phyloP scores from a whole-genome alignment of 2,888 invertebrate species.

The Nephrocerus scutellatus region DNA sequence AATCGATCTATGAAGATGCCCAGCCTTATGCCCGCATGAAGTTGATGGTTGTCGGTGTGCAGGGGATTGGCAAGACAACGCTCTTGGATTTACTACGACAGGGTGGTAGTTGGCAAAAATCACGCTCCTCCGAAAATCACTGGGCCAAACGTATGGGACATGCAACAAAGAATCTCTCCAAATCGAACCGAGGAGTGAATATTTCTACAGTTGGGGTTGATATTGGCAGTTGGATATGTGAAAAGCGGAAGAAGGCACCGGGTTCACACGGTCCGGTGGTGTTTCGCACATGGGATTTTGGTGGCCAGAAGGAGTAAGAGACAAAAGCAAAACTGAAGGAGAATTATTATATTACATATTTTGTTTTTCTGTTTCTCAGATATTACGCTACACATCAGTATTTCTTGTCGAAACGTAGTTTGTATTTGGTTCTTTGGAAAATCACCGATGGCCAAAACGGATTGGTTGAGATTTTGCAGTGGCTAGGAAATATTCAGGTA shows the following conservation, averaged over 20 bases:
- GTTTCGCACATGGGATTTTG: constrained; percentile 98
- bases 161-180: constrained; percentile 68
- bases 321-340: background rate
- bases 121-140: constrained; percentile 56
- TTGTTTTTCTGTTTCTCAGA: constrained; percentile 39
- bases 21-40: constrained; percentile 92
- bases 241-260: constrained; percentile 70
- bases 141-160: constrained; percentile 96
- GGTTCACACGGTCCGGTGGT: constrained; percentile 75
- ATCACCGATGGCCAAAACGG: constrained; percentile 88
- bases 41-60: constrained; percentile 90
- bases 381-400: constrained; percentile 99
- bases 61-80: constrained; percentile 83
- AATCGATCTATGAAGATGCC: constrained; percentile 82
- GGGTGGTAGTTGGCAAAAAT: constrained; percentile 77
- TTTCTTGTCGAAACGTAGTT: constrained; percentile 87
- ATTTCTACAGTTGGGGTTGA: constrained; percentile 97
- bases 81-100: constrained; percentile 79
- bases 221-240: constrained; percentile 91
- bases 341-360: constrained; percentile 8
- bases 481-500: constrained; percentile 86
- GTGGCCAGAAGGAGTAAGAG: constrained; percentile 85
- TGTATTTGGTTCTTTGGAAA: constrained; percentile 93
- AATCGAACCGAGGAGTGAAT: constrained; percentile 68
- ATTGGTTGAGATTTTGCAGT: constrained; percentile 82